Evolutionary conservation across 2,113 vertebrate genomes (phyloP).

Genomic region (Indicator indicator): DNA sequence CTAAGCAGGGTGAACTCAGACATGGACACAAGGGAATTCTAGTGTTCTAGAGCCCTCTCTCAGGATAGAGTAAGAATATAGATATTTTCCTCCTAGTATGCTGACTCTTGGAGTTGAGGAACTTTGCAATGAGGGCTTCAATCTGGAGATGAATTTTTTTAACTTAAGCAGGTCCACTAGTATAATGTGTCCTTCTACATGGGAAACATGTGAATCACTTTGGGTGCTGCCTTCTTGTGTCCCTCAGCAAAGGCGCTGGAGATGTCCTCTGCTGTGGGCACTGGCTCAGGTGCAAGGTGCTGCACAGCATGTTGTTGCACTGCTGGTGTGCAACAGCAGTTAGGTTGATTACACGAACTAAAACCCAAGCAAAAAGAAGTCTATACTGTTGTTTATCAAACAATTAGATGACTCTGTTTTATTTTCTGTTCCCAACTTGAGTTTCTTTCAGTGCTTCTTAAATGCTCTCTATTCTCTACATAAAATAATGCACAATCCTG

Average conservation of each 20-base stretch:
- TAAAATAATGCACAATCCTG: not conserved
- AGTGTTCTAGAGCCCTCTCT: not conserved
- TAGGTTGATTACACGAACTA: not conserved
- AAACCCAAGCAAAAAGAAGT: not conserved
- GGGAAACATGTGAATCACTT: not conserved
- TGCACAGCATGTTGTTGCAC: accelerated
- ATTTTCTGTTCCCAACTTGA: not conserved
- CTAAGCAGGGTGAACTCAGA: not conserved
- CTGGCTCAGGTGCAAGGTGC: not conserved
- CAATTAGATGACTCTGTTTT: not conserved
- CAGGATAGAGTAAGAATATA: not conserved
- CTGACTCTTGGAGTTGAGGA: accelerated
- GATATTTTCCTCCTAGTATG: not conserved
- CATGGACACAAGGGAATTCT: not conserved
- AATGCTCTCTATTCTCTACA: not conserved
- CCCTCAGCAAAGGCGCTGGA: accelerated
- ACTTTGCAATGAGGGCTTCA: not conserved
- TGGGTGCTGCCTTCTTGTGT: accelerated
- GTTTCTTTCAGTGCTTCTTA: not conserved
- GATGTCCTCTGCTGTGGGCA: not conserved
- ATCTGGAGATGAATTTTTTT: not conserved
- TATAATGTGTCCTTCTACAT: not conserved
- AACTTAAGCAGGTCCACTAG: not conserved
- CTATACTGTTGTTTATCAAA: not conserved
- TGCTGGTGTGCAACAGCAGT: not conserved